A percentile compares a stretch with the other conserved stretches of the same genome.
Conservation (phyloP, 2,113 vertebrate species). For the Oophaga pumilio region DNA sequence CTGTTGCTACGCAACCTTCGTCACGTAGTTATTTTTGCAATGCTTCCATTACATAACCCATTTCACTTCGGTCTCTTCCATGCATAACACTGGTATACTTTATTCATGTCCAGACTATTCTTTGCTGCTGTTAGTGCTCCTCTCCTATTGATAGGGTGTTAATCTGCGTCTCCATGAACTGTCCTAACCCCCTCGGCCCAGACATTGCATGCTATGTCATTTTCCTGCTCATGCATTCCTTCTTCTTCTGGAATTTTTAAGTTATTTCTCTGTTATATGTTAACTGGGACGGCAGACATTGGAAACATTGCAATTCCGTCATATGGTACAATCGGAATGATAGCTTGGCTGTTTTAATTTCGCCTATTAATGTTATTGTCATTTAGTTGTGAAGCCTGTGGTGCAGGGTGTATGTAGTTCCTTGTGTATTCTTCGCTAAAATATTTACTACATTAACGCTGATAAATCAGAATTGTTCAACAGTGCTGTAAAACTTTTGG, state of each 20-base stretch:
- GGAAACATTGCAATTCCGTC: neutral
- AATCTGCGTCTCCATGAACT: neutral
- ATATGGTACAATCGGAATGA: too few species aligned
- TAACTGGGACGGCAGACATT: neutral
- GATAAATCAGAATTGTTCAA: too few species aligned
- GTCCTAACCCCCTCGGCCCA: neutral
- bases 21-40: slow-evolving; percentile 19
- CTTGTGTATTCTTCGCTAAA: too few species aligned
- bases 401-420: too few species aligned
- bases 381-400: too few species aligned
- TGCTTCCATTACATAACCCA: slow-evolving; percentile 38
- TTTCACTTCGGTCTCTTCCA: neutral
- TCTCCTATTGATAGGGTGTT: neutral
- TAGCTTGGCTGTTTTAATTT: too few species aligned
- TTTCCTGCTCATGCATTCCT: neutral
- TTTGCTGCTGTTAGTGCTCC: neutral
- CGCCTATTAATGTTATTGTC: too few species aligned
- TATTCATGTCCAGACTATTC: neutral
- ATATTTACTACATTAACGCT: too few species aligned
- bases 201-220: neutral
- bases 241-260: neutral
- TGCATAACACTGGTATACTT: neutral
- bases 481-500: too few species aligned
- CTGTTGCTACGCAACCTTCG: slow-evolving; percentile 51
- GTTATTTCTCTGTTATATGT: neutral